phyloP scores from a whole-genome alignment of 2,797 vertebrate species.

The Pristis pectinata region DNA sequence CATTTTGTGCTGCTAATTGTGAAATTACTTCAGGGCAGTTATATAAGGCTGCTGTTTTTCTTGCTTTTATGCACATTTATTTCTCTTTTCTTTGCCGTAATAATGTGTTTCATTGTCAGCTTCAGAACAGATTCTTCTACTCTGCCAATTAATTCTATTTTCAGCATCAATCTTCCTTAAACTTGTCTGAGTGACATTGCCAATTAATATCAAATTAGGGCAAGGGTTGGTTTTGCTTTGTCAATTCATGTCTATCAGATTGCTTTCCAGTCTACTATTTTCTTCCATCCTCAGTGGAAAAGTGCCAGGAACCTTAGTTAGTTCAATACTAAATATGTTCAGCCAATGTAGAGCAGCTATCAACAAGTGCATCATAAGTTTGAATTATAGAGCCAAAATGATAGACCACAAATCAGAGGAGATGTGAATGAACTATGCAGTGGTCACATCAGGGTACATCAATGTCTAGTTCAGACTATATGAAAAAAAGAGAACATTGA shows the following conservation, averaged over 20 bases:
- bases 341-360: background rate
- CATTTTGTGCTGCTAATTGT: background rate
- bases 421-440: background rate
- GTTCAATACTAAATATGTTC: background rate
- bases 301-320: background rate
- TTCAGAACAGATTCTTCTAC: background rate
- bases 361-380: background rate
- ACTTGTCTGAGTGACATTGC: background rate
- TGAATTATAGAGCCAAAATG: background rate
- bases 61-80: background rate
- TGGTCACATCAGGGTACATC: background rate
- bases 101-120: background rate
- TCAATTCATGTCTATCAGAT: background rate
- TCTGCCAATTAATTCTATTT: background rate
- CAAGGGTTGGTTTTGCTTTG: background rate
- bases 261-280: background rate
- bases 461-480: background rate
- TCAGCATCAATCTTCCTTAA: background rate
- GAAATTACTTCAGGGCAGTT: background rate
- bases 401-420: background rate
- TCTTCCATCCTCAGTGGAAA: background rate
- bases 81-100: background rate
- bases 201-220: background rate
- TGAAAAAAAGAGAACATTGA: background rate
- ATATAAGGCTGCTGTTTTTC: background rate